Percentiles rank a stretch among this genome's conserved stretches.
Conservation (phyloP, 2,797 vertebrate genomes). For the Cheirogaleus major region DNA sequence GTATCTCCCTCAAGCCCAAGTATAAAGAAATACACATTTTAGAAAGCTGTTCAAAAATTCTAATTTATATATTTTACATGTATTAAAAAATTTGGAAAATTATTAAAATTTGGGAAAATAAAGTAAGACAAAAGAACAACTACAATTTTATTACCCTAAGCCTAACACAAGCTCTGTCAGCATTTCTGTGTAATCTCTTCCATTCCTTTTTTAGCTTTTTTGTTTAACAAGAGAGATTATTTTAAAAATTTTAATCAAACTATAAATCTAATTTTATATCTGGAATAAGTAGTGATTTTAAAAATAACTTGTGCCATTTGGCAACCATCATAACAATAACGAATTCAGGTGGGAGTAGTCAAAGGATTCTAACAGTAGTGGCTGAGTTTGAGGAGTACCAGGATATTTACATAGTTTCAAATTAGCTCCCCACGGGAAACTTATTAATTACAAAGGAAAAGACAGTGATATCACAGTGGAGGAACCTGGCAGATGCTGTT, state of each 20-base stretch:
- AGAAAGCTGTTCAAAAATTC: conserved; percentile 13
- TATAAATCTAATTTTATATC: conserved; percentile 19
- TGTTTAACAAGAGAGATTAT: neutral
- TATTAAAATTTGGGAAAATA: conserved; percentile 11
- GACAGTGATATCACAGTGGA: neutral
- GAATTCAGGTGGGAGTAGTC: neutral
- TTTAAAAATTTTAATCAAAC: conserved; percentile 16
- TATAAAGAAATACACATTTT: conserved; percentile 20
- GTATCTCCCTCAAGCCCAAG: neutral
- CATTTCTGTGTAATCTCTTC: neutral
- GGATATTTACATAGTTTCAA: conserved; percentile 15
- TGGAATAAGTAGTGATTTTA: neutral
- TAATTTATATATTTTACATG: neutral
- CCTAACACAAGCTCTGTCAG: neutral
- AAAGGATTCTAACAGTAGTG: neutral
- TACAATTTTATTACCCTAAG: neutral
- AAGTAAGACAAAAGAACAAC: neutral
- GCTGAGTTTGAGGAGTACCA: neutral
- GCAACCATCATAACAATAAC: neutral
- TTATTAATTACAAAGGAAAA: neutral
- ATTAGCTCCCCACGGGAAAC: neutral
- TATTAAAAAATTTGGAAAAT: neutral
- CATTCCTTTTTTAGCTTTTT: neutral
- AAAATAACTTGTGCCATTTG: conserved; percentile 24
- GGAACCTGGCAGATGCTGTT: neutral